Evolutionary conservation across 2,113 vertebrate species (phyloP).

Genomic region (Tragelaphus scriptus): DNA sequence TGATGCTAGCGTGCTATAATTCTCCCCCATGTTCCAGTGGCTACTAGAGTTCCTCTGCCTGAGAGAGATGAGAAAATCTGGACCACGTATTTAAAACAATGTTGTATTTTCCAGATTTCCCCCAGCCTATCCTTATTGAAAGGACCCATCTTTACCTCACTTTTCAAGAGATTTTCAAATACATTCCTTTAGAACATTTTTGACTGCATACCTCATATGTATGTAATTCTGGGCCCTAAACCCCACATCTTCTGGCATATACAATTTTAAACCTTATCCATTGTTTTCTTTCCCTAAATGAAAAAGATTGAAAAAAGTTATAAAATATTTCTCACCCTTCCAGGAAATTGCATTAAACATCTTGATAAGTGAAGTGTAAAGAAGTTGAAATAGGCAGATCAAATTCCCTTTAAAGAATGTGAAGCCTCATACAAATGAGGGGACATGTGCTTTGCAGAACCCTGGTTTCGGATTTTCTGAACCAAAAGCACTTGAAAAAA

Average conservation of each 20-base stretch:
- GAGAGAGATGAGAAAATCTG: neutral
- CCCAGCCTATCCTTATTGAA: neutral
- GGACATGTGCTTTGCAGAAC: neutral
- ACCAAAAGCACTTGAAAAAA: constrained; percentile 37
- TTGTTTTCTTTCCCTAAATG: neutral
- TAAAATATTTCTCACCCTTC: neutral
- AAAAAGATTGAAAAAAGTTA: neutral
- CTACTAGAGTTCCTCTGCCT: neutral
- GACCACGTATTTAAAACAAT: too few relatives aligned
- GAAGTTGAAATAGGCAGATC: constrained; percentile 2
- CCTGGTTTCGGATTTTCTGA: constrained; percentile 5
- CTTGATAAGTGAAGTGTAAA: constrained; percentile 18
- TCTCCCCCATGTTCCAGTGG: accelerated
- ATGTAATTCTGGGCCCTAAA: neutral
- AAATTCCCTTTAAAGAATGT: neutral
- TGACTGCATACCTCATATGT: accelerated
- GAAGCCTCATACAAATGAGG: neutral
- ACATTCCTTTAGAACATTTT: neutral
- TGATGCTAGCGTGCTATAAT: accelerated
- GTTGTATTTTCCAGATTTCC: neutral
- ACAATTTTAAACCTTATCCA: neutral
- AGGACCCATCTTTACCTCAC: neutral
- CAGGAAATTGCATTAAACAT: neutral
- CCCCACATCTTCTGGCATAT: neutral
- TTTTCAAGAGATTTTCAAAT: neutral